Evolutionary conservation across 1,140 invertebrate genomes (phyloP), one percentile per base, ranked within the genome.

Genomic region (Orussus abietinus): DNA sequence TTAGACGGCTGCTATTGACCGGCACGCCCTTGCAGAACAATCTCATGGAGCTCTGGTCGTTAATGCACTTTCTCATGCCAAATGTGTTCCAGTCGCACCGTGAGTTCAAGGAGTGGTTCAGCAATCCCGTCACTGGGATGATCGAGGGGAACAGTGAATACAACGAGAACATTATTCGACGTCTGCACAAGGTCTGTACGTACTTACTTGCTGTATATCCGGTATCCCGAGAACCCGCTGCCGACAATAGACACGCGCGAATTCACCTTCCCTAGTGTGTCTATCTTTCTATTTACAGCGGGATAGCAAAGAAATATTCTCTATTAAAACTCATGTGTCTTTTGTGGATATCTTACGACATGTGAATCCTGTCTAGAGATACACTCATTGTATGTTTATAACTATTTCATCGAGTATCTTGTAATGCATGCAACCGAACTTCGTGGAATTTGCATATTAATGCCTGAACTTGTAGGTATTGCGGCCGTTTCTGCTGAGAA

Each of bases 1-100:
- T 25, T 63, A 89, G 93, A 48, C 82, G 97, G 29, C 75, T 99
- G 26, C 75, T 99, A 32, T 75, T 99, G 49, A 99, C 97, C 30
- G 97, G 97, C 48, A 99, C 97, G 20, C 97, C 97, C 17, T 78
- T 99, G 42, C 97, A 99, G 76, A 99, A 99, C 71, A 96, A 92
- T 74, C 74, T 99, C 41, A 96, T 98, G 92, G 97, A 99, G 75
- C 75, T 99, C 37, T 99, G 97, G 97, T 98, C 97, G 4, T 72
- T 99, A 9, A 97, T 99, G 94, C 96, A 99, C 77, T 99, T 99
- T 75, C 79, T 99, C 5, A 99, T 99, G 97, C 97, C 97, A 29
- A 86, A 96, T 75, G 90, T 99, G 42, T 99, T 99, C 77, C 90
- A 95, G 56, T 98, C 95, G 13, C 96, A 99, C 74, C 79, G 85